phyloP scores from a whole-genome alignment of 2,797 vertebrate genomes.

The Falco peregrinus region DNA sequence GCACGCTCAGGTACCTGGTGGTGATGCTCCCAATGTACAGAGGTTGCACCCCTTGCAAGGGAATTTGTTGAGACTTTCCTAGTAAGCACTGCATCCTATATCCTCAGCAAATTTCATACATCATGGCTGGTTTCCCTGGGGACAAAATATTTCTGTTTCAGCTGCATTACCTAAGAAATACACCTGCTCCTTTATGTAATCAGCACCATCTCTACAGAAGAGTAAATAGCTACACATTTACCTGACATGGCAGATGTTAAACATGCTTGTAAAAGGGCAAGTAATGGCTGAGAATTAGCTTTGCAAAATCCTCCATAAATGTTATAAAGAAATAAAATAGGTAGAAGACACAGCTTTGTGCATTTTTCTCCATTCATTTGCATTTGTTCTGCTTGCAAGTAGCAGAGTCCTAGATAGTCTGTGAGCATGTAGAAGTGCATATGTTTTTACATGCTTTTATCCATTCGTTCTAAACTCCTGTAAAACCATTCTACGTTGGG shows the following conservation, averaged over 20 bases:
- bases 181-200: conserved; percentile 44
- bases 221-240: conserved; percentile 23
- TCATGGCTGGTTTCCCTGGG: conserved; percentile 22
- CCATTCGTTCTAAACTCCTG: background rate
- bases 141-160: conserved; percentile 65
- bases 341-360: background rate
- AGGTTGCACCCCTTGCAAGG: background rate
- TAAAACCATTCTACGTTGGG: background rate
- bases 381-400: background rate
- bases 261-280: conserved; percentile 22
- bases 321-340: conserved; percentile 23
- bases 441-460: background rate
- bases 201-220: conserved; percentile 26
- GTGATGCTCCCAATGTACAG: background rate
- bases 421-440: background rate
- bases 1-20: background rate
- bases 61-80: conserved; percentile 8
- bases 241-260: conserved; percentile 39
- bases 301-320: background rate
- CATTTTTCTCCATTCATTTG: background rate
- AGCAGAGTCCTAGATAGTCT: background rate
- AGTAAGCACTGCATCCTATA: conserved; percentile 8
- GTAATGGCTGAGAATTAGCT: background rate
- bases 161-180: conserved; percentile 30
- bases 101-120: conserved; percentile 48